Conservation (phyloP, 1,140 invertebrate species). For the Lordiphosa clarofinis region DNA sequence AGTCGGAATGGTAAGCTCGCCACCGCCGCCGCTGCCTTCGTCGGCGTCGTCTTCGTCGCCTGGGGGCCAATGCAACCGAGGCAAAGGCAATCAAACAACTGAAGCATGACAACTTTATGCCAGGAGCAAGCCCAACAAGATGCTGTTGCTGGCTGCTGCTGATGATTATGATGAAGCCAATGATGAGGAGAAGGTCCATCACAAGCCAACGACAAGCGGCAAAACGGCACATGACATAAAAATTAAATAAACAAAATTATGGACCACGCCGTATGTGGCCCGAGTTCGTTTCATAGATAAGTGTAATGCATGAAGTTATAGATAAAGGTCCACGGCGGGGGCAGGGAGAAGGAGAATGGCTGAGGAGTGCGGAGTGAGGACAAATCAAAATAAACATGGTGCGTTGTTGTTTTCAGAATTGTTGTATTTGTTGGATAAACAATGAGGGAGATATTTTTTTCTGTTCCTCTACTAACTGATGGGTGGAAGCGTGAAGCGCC, state of each 20-base stretch:
- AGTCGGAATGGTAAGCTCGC: neutral
- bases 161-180: conserved; percentile 27
- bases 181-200: conserved; percentile 11
- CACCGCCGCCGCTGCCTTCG: conserved; percentile 2
- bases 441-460: conserved; percentile 51
- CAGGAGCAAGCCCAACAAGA: conserved; percentile 60
- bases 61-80: conserved; percentile 65
- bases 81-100: conserved; percentile 75
- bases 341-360: neutral
- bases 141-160: conserved; percentile 26
- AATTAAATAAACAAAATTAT: conserved; percentile 79
- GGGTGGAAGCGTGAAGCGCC: conserved; percentile 17
- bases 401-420: conserved; percentile 55
- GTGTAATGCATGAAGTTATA: conserved; percentile 48
- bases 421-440: conserved; percentile 69
- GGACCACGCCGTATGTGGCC: conserved; percentile 59
- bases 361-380: conserved; percentile 20
- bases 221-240: conserved; percentile 73
- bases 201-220: conserved; percentile 43
- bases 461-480: neutral
- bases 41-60: conserved; percentile 38
- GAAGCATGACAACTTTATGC: conserved; percentile 77
- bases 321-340: conserved; percentile 23
- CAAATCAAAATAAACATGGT: conserved; percentile 73
- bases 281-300: conserved; percentile 39